Base-by-base conservation (phyloP, 2,113 vertebrate species). In the Lasiurus borealis region DNA sequence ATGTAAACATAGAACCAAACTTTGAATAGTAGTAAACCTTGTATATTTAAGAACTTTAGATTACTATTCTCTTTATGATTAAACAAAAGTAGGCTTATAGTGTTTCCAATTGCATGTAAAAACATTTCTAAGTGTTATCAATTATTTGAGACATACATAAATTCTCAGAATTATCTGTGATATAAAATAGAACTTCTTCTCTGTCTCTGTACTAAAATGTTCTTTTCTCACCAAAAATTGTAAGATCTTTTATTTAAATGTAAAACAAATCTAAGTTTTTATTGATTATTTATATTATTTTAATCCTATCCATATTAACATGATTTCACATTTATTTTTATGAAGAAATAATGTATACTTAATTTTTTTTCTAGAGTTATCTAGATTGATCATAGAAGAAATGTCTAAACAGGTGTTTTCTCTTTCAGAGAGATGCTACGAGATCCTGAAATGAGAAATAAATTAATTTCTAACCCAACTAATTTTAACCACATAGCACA, bases 401-500 rank as follows among this genome's bases (percentile, higher is more conserved):
- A n/a, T 97, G 8, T 14, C 97, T 98, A 91, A 98, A 95, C n/a
- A 93, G 88, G 9, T 96, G 44, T 98, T 97, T 98, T 98, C 54
- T 97, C 84, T 98, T 99, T 52, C 97, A 99, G 99, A 98, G 99
- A 99, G 98, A 99, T 99, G 99, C 99, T 99, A 77, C 99, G 99
- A 12, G 99, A 99, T 97, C 99, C 99, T 68, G 99, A 99, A 98
- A 99, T 99, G 99, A 99, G 99, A 98, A 99, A 99, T 98, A 99
- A 99, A 98, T 98, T 99, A 97, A 99, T 99, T 98, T 99, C 99
- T 98, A 99, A 99, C 97, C 99, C 99, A 97, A 99, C 99, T 98
- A 99, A 99, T 99, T 99, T 99, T 98, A 99, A 99, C 98, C 99
- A 99, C 81, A 99, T 99, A 98, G 99, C 99, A 98, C 99, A 99